These are phyloP conservation scores for Bombus cullumanus DNA, from an alignment of 1,140 invertebrate species.

Conservation along the genomic window DNA sequence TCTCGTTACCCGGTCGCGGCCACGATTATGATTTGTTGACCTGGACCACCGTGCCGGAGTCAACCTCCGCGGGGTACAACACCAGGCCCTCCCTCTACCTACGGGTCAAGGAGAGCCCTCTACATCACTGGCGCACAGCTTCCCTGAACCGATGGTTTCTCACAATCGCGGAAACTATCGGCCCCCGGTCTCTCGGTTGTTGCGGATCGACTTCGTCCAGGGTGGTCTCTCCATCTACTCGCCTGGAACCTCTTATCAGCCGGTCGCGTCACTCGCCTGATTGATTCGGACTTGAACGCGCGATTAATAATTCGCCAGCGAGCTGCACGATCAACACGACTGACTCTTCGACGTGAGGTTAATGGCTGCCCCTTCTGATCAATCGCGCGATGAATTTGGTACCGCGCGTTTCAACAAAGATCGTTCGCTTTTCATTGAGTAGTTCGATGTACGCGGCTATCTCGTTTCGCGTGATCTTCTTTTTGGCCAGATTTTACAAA, in stretches of 20 bases:
- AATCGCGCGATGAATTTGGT: slow-evolving; percentile 13
- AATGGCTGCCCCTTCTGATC: background rate
- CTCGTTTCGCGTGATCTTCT: background rate
- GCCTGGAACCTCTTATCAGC: background rate
- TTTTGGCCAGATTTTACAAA: no score
- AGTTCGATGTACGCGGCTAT: no score
- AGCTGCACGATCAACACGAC: slow-evolving; percentile 27
- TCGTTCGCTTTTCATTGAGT: background rate
- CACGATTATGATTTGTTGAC: slow-evolving; percentile 81
- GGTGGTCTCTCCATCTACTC: slow-evolving; percentile 14
- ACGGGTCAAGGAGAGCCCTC: slow-evolving; percentile 37
- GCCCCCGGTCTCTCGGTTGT: background rate
- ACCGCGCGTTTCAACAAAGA: background rate
- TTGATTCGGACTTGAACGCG: slow-evolving; percentile 37
- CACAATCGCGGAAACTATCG: slow-evolving; percentile 49
- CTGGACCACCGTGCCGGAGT: slow-evolving; percentile 77
- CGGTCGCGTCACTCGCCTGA: slow-evolving; percentile 12
- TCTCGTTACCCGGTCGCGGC: slow-evolving; percentile 77
- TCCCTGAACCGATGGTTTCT: slow-evolving; percentile 22
- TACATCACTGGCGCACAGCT: background rate
- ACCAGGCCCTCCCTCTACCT: slow-evolving; percentile 4
- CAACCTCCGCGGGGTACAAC: slow-evolving; percentile 62
- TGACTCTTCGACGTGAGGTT: background rate
- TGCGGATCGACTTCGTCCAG: slow-evolving; percentile 1
- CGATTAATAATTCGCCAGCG: slow-evolving; percentile 59